Percentiles rank a stretch among this genome's conserved stretches.
phyloP scores from a whole-genome alignment of 2,797 vertebrate species.

The Poecilia velifera region DNA sequence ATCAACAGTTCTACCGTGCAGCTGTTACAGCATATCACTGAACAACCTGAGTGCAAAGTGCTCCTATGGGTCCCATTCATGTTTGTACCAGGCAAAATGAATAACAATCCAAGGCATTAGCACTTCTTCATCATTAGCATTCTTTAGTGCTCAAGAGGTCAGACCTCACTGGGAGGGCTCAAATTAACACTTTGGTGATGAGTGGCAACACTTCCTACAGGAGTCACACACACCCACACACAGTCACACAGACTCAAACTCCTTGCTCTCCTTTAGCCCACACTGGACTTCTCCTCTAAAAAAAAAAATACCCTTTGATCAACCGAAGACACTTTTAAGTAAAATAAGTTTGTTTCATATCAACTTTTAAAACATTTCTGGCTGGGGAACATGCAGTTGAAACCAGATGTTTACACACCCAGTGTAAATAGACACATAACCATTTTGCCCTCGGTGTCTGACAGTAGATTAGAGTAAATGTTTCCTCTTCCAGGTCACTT shows the following conservation, averaged over 20 bases:
- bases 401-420: neutral
- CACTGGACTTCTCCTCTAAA: slow-evolving; percentile 51
- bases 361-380: neutral
- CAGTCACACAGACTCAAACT: slow-evolving; percentile 8
- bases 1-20: neutral
- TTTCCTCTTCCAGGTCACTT: neutral
- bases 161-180: slow-evolving; percentile 56
- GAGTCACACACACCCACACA: slow-evolving; percentile 61
- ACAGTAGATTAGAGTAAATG: neutral
- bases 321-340: neutral
- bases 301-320: slow-evolving; percentile 23
- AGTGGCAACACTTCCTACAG: slow-evolving; percentile 65
- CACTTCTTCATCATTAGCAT: slow-evolving; percentile 72
- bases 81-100: slow-evolving; percentile 36
- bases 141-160: slow-evolving; percentile 65
- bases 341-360: neutral
- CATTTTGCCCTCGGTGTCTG: neutral
- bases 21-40: neutral
- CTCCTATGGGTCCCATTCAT: slow-evolving; percentile 31
- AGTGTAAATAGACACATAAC: neutral
- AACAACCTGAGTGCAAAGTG: neutral
- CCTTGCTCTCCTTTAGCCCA: slow-evolving; percentile 20
- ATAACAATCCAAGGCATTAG: slow-evolving; percentile 60
- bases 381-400: neutral
- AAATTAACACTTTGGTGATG: slow-evolving; percentile 78